Base-by-base conservation (phyloP, 2,797 vertebrate genomes). In the Scolopax rusticola region DNA sequence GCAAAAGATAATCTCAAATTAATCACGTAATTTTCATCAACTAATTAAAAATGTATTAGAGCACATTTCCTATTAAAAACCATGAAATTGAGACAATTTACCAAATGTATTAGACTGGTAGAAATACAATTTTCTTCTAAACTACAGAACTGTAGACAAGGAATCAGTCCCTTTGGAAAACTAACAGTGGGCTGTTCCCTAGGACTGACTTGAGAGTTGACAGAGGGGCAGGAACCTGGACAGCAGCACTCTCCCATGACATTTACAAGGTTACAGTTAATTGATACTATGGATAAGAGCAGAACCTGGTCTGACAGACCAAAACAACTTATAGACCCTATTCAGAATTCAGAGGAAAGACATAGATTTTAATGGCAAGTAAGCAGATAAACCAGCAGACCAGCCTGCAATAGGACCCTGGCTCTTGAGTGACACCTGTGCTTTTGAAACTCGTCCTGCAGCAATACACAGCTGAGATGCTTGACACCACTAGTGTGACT, bases 251-350 rank as follows among this genome's bases (percentile, higher is more conserved):
- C 80, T 89, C 87, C 84, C 61, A 65, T 69, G 73, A 91, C 77
- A 90, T 68, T 68, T 90, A 84, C 59, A 94, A 94, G 94, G 70
- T 19, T 97, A 85, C 47, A 89, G 68, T 83, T 95, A 87, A 94
- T 95, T 90, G 96, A 45, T 86, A 92, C 50, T 67, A 92, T 64
- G 87, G 80, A 53, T 95, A 96, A 96, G 61, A 95, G 85, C 30
- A 82, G 75, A 83, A 89, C 68, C 79, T 84, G 75, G 15, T 84
- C 76, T 90, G 75, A 86, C 23, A 95, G 81, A 84, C 20, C 77
- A 87, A 97, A 95, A 57, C 19, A 95, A 91, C 32, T 54, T 79
- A 57, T 12, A 76, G 63, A 54, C 43, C 38, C 28, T 69, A 38
- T 7, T 78, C 28, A 76, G 43, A 87, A 67, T 56, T 65, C 73